phyloP scores from a whole-genome alignment of 2,797 vertebrate genomes.

The Arnoldichthys spilopterus region DNA sequence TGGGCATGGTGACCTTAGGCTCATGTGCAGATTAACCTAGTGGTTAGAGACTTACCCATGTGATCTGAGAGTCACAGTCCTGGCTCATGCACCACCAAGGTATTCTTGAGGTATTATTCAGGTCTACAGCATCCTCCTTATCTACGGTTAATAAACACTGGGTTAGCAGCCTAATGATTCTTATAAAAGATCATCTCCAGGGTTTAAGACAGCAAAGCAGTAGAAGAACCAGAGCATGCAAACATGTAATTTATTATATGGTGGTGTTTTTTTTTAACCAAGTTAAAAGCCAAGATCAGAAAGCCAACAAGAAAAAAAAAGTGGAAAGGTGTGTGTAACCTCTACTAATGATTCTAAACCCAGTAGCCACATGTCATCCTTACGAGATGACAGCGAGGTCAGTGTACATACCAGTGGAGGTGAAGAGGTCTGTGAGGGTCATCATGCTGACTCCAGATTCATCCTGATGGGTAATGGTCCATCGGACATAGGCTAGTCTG shows the following conservation, averaged over 20 bases:
- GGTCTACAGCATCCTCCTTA: conserved; percentile 1
- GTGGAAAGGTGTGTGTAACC: background rate
- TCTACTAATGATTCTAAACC: conserved; percentile 19
- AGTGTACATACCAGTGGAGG: conserved; percentile 20
- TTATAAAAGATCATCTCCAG: background rate
- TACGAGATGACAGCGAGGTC: conserved; percentile 29
- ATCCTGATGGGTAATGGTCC: conserved; percentile 51
- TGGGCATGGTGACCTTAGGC: too few species aligned
- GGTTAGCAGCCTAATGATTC: background rate
- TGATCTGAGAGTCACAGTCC: too few species aligned
- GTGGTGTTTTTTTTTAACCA: too few species aligned
- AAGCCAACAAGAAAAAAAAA: background rate
- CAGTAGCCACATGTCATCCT: conserved; percentile 5
- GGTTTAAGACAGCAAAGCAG: background rate
- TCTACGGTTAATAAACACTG: background rate
- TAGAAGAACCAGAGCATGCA: background rate
- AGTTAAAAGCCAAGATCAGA: too few species aligned
- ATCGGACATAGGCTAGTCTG: conserved; percentile 47
- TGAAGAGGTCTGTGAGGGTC: conserved; percentile 37
- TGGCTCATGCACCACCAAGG: too few species aligned
- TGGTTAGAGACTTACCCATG: too few species aligned
- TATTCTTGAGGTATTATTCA: background rate
- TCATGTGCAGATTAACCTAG: too few species aligned
- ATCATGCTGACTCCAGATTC: conserved; percentile 48
- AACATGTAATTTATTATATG: background rate